Base-by-base conservation (phyloP, 2,113 vertebrate species). In the Hippoglossus stenolepis region DNA sequence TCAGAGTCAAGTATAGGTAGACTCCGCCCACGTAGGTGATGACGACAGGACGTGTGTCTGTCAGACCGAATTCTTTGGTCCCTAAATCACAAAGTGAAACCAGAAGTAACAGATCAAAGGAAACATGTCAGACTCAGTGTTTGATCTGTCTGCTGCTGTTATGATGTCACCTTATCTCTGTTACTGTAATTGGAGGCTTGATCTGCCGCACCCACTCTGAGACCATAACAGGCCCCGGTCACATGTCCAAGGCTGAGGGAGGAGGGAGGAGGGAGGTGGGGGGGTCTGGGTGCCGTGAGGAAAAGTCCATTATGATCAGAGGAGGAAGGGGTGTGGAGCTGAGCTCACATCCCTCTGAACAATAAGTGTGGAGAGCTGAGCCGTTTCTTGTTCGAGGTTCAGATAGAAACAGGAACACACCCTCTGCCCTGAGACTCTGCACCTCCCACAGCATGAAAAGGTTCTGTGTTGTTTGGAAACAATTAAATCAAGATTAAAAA, bases 291-390 rank as follows among this genome's bases (percentile, higher is more conserved):
- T 23, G 2, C 26, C 47, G 70, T 31, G 70, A 77, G 79, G 83
- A 89, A 84, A 78, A 67, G 75, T 63, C 56, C 59, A 47, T 89
- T 60, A 73, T 73, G 85, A 74, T 73, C 68, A 70, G 67, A 82
- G 80, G 53, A 58, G 56, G 71, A 69, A 79, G 8, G 73, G 88
- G 85, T 38, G 88, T 85, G 90, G 73, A 67, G 69, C 75, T 79
- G 84, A 84, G 69, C 75, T 85, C 79, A 73, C 82, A 57, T 87
- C 79, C 77, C 65, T 24, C 63, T 14, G 82, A 87, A 87, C 91
- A 88, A 78, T 75, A 17, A 2, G 78, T 73, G 63, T 17, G 31
- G 43, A 73, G 69, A 1, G 57, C 17, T 28, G 60, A 67, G 64
- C 17, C 51, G 0, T 10, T 64, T 58, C 31, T 77, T 76, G 68